These are phyloP conservation scores for Pantherophis vulpinus DNA, from an alignment of 2,797 vertebrate species.

Conservation along the genomic window DNA sequence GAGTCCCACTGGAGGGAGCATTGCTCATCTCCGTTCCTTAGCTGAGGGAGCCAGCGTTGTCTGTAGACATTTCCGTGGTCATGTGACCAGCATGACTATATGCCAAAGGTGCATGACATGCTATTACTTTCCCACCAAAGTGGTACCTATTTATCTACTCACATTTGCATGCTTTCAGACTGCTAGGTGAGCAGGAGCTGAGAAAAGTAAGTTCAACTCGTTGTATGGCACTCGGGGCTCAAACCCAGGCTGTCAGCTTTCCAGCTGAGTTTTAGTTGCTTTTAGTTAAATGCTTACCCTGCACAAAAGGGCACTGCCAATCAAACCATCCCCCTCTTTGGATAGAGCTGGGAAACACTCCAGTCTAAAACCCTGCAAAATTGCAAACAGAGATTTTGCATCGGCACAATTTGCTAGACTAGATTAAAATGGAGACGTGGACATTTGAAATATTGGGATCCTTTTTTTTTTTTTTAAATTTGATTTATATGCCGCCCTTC, in stretches of 20 bases:
- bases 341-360: not conserved
- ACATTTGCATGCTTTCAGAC: not conserved
- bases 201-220: not conserved
- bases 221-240: not conserved
- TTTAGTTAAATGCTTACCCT: not conserved
- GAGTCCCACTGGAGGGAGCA: not conserved
- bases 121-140: not conserved
- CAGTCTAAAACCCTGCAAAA: not conserved
- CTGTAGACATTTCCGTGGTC: not conserved
- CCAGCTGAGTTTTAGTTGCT: not conserved
- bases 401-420: not conserved
- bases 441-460: not conserved
- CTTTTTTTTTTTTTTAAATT: no score
- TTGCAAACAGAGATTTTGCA: not conserved
- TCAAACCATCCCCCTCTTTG: not conserved
- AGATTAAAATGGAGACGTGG: not conserved
- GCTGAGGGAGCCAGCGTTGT: not conserved
- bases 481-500: no score
- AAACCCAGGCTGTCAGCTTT: not conserved
- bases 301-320: no score
- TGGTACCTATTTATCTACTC: not conserved
- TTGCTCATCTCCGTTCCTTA: not conserved
- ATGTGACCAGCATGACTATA: not conserved
- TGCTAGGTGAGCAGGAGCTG: not conserved
- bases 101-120: not conserved